Base-by-base conservation (phyloP, 2,113 vertebrate genomes). In the Erythrolamprus reginae region DNA sequence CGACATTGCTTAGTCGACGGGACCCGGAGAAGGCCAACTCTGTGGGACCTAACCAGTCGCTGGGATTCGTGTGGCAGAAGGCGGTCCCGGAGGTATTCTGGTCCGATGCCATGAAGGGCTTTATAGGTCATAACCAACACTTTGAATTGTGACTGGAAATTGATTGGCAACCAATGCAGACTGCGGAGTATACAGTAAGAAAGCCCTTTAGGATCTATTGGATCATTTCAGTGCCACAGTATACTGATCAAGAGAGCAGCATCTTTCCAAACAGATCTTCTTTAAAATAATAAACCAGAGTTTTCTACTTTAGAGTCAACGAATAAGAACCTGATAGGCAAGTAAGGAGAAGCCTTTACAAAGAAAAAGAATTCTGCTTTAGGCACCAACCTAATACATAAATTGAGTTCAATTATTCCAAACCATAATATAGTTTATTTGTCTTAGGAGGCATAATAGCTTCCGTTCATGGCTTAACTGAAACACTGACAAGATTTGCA, bases 131-230 rank as follows among this genome's bases (percentile, higher is more conserved):
- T n/a, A n/a, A n/a, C n/a, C n/a, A n/a, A n/a, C n/a, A n/a, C n/a
- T n/a, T n/a, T n/a, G n/a, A n/a, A n/a, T n/a, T n/a, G n/a, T n/a
- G n/a, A n/a, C n/a, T n/a, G n/a, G n/a, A n/a, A n/a, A n/a, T n/a
- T n/a, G n/a, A n/a, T n/a, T n/a, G n/a, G n/a, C n/a, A n/a, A n/a
- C n/a, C n/a, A n/a, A n/a, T n/a, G n/a, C n/a, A n/a, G n/a, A n/a
- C n/a, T n/a, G n/a, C n/a, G n/a, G n/a, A n/a, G n/a, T n/a, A 5
- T 85, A 17, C 89, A 90, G 53, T 82, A 91, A 91, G 47, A 86
- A 26, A 38, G 0, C 58, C 42, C 61, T 89, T 61, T 26, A 89
- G 84, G 24, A 89, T 23, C 56, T 17, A 1, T 89, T 7, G 86
- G 0, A 48, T 70, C 9, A 51, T 90, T 86, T 86, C n/a, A 52